Conservation (phyloP, 2,797 vertebrate genomes). For the Gorsachius magnificus region DNA sequence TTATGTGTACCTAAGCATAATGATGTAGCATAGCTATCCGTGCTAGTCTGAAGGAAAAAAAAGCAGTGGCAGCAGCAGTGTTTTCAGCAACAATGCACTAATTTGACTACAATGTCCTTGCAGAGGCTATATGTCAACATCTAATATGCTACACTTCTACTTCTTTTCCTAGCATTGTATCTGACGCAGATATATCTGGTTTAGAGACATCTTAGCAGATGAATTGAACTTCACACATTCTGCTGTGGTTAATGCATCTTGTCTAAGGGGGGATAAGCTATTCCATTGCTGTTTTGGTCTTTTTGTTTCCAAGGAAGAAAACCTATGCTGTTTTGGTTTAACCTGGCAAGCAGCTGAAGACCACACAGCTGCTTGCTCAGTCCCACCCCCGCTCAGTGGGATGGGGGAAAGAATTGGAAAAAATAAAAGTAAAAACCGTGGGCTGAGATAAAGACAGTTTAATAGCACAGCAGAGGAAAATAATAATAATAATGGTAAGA, state of each 20-base stretch:
- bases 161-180: neutral
- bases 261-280: neutral
- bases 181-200: neutral
- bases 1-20: neutral
- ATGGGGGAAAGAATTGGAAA: too few relatives aligned
- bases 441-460: too few relatives aligned
- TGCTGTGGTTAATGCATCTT: neutral
- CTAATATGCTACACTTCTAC: neutral
- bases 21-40: fast-evolving
- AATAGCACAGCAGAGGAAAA: too few relatives aligned
- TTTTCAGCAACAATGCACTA: neutral
- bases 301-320: neutral
- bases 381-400: too few relatives aligned
- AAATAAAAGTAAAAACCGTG: too few relatives aligned
- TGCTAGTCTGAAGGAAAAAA: neutral
- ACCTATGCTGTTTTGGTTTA: too few relatives aligned
- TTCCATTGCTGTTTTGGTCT: neutral
- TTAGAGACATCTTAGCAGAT: neutral
- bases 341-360: too few relatives aligned
- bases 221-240: neutral
- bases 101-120: neutral
- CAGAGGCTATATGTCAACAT: neutral
- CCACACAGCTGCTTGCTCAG: too few relatives aligned
- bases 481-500: too few relatives aligned
- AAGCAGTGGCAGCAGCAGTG: neutral